A percentile compares a stretch with the other conserved stretches of the same genome.
Conservation (phyloP, 2,797 vertebrate species). For the Gallinago stenura region DNA sequence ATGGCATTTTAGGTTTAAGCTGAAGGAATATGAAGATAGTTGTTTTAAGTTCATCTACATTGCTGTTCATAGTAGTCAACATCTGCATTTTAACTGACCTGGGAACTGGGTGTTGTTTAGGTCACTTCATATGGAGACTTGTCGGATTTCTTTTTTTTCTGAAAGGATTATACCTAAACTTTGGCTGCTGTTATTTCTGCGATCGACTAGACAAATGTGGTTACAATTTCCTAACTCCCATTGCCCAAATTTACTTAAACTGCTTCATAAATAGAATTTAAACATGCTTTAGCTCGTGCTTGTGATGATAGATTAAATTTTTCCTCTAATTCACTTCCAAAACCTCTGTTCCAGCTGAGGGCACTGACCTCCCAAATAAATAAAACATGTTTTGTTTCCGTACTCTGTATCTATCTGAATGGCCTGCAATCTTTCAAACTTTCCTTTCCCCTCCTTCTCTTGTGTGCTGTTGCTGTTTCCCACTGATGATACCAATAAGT, state of each 20-base stretch:
- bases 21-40: slow-evolving; percentile 6
- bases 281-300: background rate
- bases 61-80: background rate
- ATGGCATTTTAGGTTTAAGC: background rate
- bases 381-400: slow-evolving; percentile 46
- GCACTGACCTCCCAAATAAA: slow-evolving; percentile 52
- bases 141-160: background rate
- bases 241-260: slow-evolving; percentile 42
- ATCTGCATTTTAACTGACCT: background rate
- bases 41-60: background rate
- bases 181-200: slow-evolving; percentile 3
- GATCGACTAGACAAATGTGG: slow-evolving; percentile 15
- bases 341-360: slow-evolving; percentile 40
- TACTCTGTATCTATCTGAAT: slow-evolving; percentile 2
- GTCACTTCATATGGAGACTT: background rate
- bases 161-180: background rate
- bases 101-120: background rate
- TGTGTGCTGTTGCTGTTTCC: background rate
- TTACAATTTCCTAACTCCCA: slow-evolving; percentile 39
- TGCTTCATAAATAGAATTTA: slow-evolving; percentile 53
- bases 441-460: background rate
- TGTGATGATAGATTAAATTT: slow-evolving; percentile 1
- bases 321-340: slow-evolving; percentile 15
- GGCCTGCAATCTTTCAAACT: slow-evolving; percentile 18
- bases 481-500: background rate